Conservation (phyloP, 1,140 invertebrate genomes). For the Nebria ingens region DNA sequence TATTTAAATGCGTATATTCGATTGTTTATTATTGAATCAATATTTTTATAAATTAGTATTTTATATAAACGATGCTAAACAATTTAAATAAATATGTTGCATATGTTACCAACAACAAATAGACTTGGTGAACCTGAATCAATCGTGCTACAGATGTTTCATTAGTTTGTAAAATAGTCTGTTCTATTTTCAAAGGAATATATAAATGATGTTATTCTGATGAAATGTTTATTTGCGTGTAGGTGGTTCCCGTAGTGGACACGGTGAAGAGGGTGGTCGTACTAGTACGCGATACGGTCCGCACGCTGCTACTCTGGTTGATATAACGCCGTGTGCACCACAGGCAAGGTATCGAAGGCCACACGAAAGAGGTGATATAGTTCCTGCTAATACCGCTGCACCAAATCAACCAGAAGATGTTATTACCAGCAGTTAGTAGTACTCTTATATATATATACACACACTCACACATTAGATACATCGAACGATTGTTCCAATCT, state of each 20-base stretch:
- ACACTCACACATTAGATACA: no score
- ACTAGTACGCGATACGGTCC: slow-evolving; percentile 25
- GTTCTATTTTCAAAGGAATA: background rate
- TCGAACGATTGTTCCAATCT: no score
- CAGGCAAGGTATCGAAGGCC: slow-evolving; percentile 25
- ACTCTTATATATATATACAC: background rate
- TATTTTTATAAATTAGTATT: no score
- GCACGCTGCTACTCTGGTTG: slow-evolving; percentile 23
- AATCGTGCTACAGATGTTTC: background rate
- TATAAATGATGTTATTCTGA: background rate
- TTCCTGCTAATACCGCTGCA: slow-evolving; percentile 21
- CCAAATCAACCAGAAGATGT: slow-evolving; percentile 30
- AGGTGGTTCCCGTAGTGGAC: slow-evolving; percentile 31
- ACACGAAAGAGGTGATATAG: slow-evolving; percentile 28
- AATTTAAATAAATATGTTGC: background rate
- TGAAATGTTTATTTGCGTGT: background rate
- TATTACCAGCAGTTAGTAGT: slow-evolving; percentile 29
- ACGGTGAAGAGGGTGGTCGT: slow-evolving; percentile 29
- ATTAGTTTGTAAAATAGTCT: background rate
- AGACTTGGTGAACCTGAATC: no score
- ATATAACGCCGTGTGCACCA: slow-evolving; percentile 24
- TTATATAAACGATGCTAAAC: background rate
- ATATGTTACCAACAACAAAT: no score
- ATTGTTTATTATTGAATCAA: no score
- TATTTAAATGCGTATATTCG: no score